Base-by-base conservation (phyloP, 2,888 invertebrate species). In the Campoplex nolae region DNA sequence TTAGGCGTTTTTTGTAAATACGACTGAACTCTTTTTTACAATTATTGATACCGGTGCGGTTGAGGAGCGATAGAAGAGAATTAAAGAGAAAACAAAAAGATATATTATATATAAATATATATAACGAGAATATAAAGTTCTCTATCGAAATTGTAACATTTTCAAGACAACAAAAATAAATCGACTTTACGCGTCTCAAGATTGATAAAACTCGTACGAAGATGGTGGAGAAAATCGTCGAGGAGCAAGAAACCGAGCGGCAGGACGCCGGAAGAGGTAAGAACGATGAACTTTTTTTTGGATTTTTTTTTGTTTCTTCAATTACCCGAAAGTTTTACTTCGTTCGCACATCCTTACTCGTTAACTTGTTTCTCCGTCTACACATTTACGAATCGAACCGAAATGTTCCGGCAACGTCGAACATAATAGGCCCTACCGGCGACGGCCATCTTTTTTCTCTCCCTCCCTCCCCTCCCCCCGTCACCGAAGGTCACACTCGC, bases 201-300 rank as follows among this genome's bases (percentile, higher is more conserved):
- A 71, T 85, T 54, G 56, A 75, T n/a, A 45, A 42, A 75, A 38
- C 35, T 76, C 73, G 56, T 48, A 71, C 74, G 83, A 95, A 93
- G 90, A 96, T 96, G 96, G 96, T 96, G 90, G 96, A 96, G 94
- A 95, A 96, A 93, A 96, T 96, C 92, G 93, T 96, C 90, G 96
- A 96, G 94, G 96, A 96, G 95, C 95, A 95, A 88, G 95, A 96
- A 93, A 95, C 95, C 92, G 95, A 95, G 71, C 91, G 90, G 45
- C 92, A 91, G 85, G 93, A 93, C 76, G 85, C 88, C 56, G 89
- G 85, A 54, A 87, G 91, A 90, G 93, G 93, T 93, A 89, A 91
- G 92, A 76, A 74, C 13, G 6, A 73, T 4, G 51, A 13, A 71
- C 3, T 51, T 35, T n/a, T 28, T 54, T n/a, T 32, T 23, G 23